Conservation (phyloP, 2,888 invertebrate species). For the Ennomos fuscantarius region DNA sequence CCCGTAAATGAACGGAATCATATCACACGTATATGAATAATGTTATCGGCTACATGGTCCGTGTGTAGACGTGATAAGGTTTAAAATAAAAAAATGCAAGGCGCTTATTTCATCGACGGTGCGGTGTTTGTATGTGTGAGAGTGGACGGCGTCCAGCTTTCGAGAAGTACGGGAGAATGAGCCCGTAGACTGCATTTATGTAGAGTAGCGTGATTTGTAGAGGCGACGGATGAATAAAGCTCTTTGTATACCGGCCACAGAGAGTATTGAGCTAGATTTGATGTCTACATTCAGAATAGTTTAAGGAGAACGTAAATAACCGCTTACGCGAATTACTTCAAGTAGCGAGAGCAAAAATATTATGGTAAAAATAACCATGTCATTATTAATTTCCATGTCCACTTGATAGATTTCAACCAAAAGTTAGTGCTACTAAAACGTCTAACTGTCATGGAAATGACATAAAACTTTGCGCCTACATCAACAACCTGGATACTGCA, state of each 20-base stretch:
- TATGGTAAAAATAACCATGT: too few relatives aligned
- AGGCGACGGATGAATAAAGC: slow-evolving; percentile 33
- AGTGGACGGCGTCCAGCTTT: slow-evolving; percentile 80
- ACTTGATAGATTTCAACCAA: too few relatives aligned
- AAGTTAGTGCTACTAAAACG: too few relatives aligned
- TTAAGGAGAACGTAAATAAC: not conserved
- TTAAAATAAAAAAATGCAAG: slow-evolving; percentile 27
- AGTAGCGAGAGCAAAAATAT: too few relatives aligned
- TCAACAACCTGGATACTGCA: slow-evolving; percentile 21
- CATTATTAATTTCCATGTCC: too few relatives aligned
- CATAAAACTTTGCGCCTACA: not conserved
- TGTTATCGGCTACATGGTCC: slow-evolving; percentile 26
- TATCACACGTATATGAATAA: slow-evolving; percentile 9
- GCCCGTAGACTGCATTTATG: slow-evolving; percentile 61
- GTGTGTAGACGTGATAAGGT: slow-evolving; percentile 22
- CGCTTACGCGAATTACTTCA: not conserved
- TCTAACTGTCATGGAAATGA: too few relatives aligned
- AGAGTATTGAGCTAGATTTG: not conserved
- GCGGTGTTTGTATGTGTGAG: slow-evolving; percentile 57
- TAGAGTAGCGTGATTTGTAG: slow-evolving; percentile 50
- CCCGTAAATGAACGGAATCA: slow-evolving; percentile 55
- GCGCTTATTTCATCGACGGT: slow-evolving; percentile 22
- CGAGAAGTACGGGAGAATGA: slow-evolving; percentile 71
- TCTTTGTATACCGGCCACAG: slow-evolving; percentile 1
- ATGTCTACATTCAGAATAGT: not conserved